Conservation (phyloP, 2,888 invertebrate species). For the Clistopyga incitator region DNA sequence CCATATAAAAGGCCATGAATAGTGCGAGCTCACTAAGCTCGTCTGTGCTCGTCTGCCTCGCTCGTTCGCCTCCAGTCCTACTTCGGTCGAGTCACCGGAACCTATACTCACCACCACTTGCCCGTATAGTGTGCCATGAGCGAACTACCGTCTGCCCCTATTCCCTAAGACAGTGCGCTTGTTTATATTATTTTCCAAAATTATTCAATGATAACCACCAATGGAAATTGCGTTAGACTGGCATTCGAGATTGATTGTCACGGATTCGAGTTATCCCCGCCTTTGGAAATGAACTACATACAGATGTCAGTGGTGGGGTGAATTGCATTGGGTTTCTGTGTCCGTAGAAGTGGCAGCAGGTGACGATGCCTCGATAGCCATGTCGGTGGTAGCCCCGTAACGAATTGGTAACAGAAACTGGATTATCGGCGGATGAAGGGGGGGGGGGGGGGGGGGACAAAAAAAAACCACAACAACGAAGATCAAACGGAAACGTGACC, state of each 20-base stretch:
- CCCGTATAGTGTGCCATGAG: conserved; percentile 24
- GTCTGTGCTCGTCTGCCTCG: conserved; percentile 35
- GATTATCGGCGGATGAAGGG: conserved; percentile 62
- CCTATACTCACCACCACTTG: conserved; percentile 16
- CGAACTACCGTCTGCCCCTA: conserved; percentile 32
- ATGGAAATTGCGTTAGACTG: conserved; percentile 2
- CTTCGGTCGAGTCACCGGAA: conserved; percentile 24
- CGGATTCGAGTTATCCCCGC: conserved; percentile 39
- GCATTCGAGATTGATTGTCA: not conserved
- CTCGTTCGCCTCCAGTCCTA: conserved; percentile 8
- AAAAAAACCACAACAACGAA: conserved; percentile 62
- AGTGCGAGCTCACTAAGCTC: conserved; percentile 41
- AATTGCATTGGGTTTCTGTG: conserved; percentile 50
- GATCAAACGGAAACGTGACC: conserved; percentile 72
- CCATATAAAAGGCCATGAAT: conserved; percentile 58
- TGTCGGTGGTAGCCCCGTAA: conserved; percentile 66
- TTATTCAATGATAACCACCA: conserved; percentile 26
- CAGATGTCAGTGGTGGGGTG: conserved; percentile 47
- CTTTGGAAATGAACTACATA: not conserved
- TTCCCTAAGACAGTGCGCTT: conserved; percentile 10
- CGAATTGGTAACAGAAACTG: conserved; percentile 73
- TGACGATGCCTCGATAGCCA: conserved; percentile 70
- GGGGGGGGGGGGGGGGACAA: too few species aligned
- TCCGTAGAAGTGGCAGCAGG: conserved; percentile 60
- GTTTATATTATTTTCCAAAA: conserved; percentile 1